Percentiles rank a stretch among this genome's conserved stretches.
phyloP scores from a whole-genome alignment of 64 coral and sea anemone species.

The Pachyseris speciosa region DNA sequence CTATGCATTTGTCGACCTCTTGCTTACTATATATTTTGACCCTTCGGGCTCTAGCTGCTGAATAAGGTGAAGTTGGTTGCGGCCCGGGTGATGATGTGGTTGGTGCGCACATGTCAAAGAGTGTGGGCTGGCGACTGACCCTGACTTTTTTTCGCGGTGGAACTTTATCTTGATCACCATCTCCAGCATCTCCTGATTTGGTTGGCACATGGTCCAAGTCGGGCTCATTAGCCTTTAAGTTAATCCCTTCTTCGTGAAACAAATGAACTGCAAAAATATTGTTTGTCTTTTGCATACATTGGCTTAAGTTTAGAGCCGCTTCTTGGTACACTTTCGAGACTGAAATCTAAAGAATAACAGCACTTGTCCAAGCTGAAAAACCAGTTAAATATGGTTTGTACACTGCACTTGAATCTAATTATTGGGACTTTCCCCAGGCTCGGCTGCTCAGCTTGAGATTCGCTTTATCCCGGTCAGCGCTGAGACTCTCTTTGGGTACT shows the following conservation, averaged over 20 bases:
- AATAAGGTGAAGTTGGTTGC: background rate
- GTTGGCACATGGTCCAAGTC: background rate
- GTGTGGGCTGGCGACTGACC: background rate
- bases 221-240: background rate
- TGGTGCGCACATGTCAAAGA: background rate
- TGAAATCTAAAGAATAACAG: no score
- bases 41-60: slow-evolving; percentile 28
- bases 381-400: no score
- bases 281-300: background rate
- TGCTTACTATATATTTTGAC: slow-evolving; percentile 36
- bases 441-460: no score
- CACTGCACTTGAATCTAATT: no score
- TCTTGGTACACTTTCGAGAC: background rate
- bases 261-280: background rate
- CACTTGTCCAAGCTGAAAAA: no score
- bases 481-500: no score
- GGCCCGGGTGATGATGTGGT: background rate
- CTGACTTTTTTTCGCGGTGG: background rate
- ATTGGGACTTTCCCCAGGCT: no score
- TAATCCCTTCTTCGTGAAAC: background rate
- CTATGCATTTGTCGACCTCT: slow-evolving; percentile 49
- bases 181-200: background rate
- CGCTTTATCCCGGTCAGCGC: no score
- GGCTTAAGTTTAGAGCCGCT: background rate
- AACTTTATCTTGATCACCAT: background rate